Base-by-base conservation (phyloP, 2,113 vertebrate genomes). In the Phaetusa simplex region DNA sequence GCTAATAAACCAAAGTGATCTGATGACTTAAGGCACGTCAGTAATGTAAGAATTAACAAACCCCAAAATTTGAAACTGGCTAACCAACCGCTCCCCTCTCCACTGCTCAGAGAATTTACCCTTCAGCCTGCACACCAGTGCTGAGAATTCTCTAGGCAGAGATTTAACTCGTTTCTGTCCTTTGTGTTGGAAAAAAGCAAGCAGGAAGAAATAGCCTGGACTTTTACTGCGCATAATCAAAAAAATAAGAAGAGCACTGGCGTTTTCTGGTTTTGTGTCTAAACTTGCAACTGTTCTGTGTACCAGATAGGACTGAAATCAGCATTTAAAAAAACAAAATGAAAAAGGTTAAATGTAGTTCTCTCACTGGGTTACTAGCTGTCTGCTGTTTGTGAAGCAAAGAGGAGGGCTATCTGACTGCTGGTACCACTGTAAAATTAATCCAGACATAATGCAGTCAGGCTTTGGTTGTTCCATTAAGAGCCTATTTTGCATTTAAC, bases 141-240 rank as follows among this genome's bases (percentile, higher is more conserved):
- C 80, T 84, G 87, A 83, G 64, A 81, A 89, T 70, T 62, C 80
- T 92, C 80, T 7, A 74, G 71, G 71, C 58, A 83, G 66, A 85
- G 69, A 69, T 86, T 36, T 19, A 85, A 49, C 45, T 88, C 3
- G 0, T 73, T 79, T 83, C 56, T 92, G 56, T 84, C 65, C 85
- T 96, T 92, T 47, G 27, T 86, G 67, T 49, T 88, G 49, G 76
- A 71, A 90, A 92, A 94, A 90, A 24, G 12, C 70, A 95, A 80
- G 58, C 40, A 86, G 79, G 58, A 85, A 80, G 43, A 69, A 90
- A 69, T 30, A 88, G 70, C 36, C 84, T 91, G 84, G 76, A 59
- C 23, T 79, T 86, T 34, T 36, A 49, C 61, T 3, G 1, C 40
- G 29, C 29, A 52, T 58, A 43, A 59, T 66, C 38, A 64, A 86